phyloP scores from a whole-genome alignment of 2,797 vertebrate species.

The Sebastes flavidus region DNA sequence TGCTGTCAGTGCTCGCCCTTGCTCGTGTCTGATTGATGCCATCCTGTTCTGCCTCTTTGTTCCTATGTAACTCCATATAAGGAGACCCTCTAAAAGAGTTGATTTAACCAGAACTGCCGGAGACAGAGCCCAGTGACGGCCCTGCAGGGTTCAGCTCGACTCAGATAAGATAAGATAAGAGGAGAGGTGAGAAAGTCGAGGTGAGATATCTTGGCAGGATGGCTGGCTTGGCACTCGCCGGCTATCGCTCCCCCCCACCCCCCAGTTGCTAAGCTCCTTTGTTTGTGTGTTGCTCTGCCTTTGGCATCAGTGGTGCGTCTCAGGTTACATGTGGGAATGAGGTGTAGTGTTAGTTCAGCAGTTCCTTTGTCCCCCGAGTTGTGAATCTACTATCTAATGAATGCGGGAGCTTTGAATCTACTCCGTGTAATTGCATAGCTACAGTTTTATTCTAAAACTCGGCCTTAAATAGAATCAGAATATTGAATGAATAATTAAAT shows the following conservation, averaged over 20 bases:
- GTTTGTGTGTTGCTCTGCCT: conserved; percentile 75
- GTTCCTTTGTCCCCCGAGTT: conserved; percentile 74
- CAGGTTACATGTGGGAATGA: conserved; percentile 76
- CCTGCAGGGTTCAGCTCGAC: conserved; percentile 47
- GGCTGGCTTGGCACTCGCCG: conserved; percentile 37
- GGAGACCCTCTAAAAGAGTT: conserved; percentile 33
- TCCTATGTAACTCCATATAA: conserved; percentile 53
- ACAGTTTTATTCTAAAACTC: conserved; percentile 33
- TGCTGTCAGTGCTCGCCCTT: conserved; percentile 39
- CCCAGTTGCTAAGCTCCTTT: conserved; percentile 77
- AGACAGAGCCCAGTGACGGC: conserved; percentile 57
- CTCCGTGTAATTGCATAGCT: conserved; percentile 47
- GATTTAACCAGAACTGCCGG: conserved; percentile 54
- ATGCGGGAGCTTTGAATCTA: conserved; percentile 44
- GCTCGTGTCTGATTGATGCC: conserved; percentile 56
- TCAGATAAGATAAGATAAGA: conserved; percentile 69
- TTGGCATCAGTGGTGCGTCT: conserved; percentile 64
- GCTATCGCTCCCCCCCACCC: neutral
- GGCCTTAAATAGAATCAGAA: conserved; percentile 38
- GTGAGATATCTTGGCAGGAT: conserved; percentile 45
- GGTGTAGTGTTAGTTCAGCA: conserved; percentile 74
- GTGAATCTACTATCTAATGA: conserved; percentile 58
- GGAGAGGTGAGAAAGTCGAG: conserved; percentile 66
- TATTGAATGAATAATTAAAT: conserved; percentile 47
- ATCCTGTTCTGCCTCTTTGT: conserved; percentile 59